Conservation (phyloP, 1,140 invertebrate species). For the Pogonognathellus flavescens region DNA sequence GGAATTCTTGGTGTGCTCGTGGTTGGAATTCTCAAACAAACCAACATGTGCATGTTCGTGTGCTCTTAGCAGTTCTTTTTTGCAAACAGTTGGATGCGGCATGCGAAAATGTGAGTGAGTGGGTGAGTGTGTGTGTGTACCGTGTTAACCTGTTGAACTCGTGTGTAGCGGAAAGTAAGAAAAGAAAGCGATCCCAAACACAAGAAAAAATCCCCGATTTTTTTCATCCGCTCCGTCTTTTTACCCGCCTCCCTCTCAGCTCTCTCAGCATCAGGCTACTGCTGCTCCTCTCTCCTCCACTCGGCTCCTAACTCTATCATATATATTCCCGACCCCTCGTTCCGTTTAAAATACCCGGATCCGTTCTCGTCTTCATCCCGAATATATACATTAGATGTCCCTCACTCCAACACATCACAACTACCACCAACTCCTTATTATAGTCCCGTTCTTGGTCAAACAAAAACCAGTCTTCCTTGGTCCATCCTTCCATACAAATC, state of each 20-base stretch:
- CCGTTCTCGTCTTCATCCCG: slow-evolving; percentile 43
- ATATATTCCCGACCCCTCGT: slow-evolving; percentile 11
- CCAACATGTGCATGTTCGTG: slow-evolving; percentile 50
- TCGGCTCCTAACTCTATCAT: slow-evolving; percentile 1
- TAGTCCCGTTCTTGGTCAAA: neutral
- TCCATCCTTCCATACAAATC: neutral
- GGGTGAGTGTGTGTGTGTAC: slow-evolving; percentile 50
- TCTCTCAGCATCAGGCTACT: slow-evolving; percentile 8
- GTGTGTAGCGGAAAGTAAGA: slow-evolving; percentile 64
- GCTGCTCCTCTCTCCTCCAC: neutral
- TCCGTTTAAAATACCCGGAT: slow-evolving; percentile 50
- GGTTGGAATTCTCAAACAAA: slow-evolving; percentile 42
- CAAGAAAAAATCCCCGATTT: slow-evolving; percentile 57
- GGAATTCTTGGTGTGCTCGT: slow-evolving; percentile 44
- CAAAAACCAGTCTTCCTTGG: neutral
- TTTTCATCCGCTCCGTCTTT: slow-evolving; percentile 58
- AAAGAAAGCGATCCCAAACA: slow-evolving; percentile 64
- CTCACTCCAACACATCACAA: slow-evolving; percentile 26
- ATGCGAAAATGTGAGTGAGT: slow-evolving; percentile 54
- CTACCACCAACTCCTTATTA: neutral
- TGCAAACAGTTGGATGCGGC: slow-evolving; percentile 56
- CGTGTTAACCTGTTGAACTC: slow-evolving; percentile 67
- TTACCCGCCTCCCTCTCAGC: slow-evolving; percentile 52
- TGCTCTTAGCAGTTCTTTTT: slow-evolving; percentile 41
- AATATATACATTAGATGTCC: slow-evolving; percentile 42